Evolutionary conservation across 2,113 vertebrate species (phyloP), one percentile per base, ranked within the genome.

Genomic region (Passer domesticus): DNA sequence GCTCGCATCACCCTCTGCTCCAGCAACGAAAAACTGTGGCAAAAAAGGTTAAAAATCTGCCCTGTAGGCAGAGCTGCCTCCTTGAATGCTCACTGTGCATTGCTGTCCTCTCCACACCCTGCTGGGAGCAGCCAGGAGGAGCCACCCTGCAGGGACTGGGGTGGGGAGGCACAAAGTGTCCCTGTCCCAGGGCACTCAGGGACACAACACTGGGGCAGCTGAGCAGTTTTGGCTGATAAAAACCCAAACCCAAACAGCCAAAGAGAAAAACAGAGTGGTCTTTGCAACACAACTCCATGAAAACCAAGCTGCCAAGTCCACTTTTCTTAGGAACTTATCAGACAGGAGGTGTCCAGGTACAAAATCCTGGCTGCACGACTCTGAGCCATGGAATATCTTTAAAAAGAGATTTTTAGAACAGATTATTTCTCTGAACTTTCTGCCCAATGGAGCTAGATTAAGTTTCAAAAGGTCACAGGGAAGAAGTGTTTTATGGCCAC

Each of bases 401-500:
- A 84, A 76, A 87, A 68, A 81, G 56, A 89, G 7, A 47, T 66
- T 75, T 90, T 81, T 52, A 89, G 39, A 87, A 82, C 33, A 63
- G 46, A 41, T 75, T 72, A 49, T 33, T 88, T 75, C 64, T 84
- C 59, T 78, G 39, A 90, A 76, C 49, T 66, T 84, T 77, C 89
- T 62, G 83, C 80, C 84, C 58, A 76, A 4, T 11, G 37, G 5
- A 74, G 47, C 49, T 20, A 35, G 68, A 33, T 63, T 15, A 77
- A 75, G n/a, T 58, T 78, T 64, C 77, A 28, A 73, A 94, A 89
- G 58, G 83, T 88, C 60, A 53, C 13, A 76, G 72, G 75, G 15
- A 89, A 59, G 78, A 92, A 76, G 62, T 17, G 72, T 43, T 79
- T 69, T 53, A 72, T 75, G 94, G 93, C 80, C 93, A 79, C 83